These are phyloP conservation scores for Drosophila nigromelanica DNA, from an alignment of 1,140 invertebrate genomes.

Conservation along the genomic window DNA sequence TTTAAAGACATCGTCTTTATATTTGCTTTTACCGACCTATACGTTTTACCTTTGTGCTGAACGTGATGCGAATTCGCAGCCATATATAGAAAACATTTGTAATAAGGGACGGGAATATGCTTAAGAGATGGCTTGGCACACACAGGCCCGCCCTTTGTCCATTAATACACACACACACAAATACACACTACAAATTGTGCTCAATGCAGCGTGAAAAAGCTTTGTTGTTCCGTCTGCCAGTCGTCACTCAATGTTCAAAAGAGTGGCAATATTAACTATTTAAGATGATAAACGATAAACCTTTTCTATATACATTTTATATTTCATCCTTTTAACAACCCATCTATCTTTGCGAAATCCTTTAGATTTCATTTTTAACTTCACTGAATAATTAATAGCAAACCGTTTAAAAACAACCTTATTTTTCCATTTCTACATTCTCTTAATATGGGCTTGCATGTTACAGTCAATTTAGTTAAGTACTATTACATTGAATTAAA, in stretches of 20 bases:
- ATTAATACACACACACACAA: conserved; percentile 8
- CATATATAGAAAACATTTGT: conserved; percentile 44
- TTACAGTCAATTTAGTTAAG: too few species aligned
- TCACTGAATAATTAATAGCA: neutral
- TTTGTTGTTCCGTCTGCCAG: conserved; percentile 43
- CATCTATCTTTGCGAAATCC: neutral
- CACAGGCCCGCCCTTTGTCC: conserved; percentile 19
- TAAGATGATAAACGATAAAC: neutral
- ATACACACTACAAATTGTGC: conserved; percentile 32
- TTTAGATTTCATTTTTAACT: neutral
- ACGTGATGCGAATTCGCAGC: conserved; percentile 71
- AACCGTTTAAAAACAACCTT: neutral
- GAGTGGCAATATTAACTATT: conserved; percentile 3
- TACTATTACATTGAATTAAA: too few species aligned
- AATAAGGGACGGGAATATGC: conserved; percentile 32
- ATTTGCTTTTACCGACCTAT: conserved; percentile 67
- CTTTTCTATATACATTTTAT: neutral
- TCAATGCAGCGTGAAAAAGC: conserved; percentile 45
- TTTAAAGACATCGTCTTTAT: conserved; percentile 79
- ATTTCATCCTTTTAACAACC: neutral
- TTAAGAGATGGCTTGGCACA: conserved; percentile 15
- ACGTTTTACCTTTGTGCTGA: conserved; percentile 69
- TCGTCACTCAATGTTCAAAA: neutral
- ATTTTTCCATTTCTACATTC: too few species aligned
- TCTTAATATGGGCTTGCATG: too few species aligned